A percentile compares a stretch with the other conserved stretches of the same genome.
phyloP scores from a whole-genome alignment of 2,888 invertebrate genomes.

The Reticulitermes lucifugus region DNA sequence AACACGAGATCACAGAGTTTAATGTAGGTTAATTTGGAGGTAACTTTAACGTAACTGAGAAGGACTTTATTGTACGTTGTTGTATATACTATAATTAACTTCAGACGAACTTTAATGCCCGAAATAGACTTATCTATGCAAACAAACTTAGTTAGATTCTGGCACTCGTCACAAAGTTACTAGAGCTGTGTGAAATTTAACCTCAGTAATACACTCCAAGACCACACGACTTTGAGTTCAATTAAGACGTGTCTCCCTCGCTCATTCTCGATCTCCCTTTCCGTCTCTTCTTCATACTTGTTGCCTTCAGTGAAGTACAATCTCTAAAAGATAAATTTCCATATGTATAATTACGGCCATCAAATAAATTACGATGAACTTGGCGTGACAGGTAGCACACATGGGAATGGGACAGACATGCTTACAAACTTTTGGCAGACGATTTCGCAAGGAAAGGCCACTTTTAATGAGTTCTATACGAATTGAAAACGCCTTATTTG shows the following conservation, averaged over 20 bases:
- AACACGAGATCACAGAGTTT: background rate
- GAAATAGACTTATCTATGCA: constrained; percentile 4
- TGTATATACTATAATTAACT: background rate
- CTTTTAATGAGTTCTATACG: too few relatives aligned
- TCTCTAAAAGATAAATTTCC: background rate
- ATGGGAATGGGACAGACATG: too few relatives aligned
- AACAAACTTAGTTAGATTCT: constrained; percentile 1
- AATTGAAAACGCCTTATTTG: too few relatives aligned
- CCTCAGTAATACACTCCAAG: background rate
- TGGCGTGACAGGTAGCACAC: too few relatives aligned
- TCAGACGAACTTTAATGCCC: background rate
- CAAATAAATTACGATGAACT: too few relatives aligned
- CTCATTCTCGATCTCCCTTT: background rate
- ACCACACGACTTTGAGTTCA: background rate
- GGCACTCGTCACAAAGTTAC: background rate
- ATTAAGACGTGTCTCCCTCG: background rate
- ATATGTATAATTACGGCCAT: too few relatives aligned
- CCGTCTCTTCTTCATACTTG: background rate
- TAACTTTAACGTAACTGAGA: background rate
- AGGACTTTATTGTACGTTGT: background rate
- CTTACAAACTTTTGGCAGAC: too few relatives aligned
- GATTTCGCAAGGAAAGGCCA: too few relatives aligned
- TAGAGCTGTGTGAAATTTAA: background rate
- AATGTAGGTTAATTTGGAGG: background rate
- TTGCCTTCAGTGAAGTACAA: background rate